phyloP scores from a whole-genome alignment of 2,888 invertebrate species.

The Desoria tigrina region DNA sequence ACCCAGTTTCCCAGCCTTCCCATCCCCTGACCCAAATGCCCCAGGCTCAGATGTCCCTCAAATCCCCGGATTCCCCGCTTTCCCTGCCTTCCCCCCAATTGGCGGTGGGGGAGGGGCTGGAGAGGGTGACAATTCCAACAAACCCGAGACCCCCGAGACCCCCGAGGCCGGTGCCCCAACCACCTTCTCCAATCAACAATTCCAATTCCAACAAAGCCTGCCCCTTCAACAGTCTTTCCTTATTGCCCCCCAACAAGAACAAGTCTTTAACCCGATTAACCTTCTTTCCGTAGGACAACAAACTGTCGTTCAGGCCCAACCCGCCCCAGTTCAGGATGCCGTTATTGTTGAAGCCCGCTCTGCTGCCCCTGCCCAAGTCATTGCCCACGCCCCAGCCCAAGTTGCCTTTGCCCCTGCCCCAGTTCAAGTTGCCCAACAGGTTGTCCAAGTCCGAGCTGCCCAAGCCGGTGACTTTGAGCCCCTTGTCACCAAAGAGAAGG shows the following conservation, averaged over 20 bases:
- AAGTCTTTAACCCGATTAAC: slow-evolving; percentile 19
- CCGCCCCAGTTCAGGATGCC: slow-evolving; percentile 25
- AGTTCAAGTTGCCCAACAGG: slow-evolving; percentile 17
- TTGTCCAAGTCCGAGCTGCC: slow-evolving; percentile 28
- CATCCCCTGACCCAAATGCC: slow-evolving; percentile 22
- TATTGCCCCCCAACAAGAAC: slow-evolving; percentile 13
- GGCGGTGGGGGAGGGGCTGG: no score
- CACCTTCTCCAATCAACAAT: neutral
- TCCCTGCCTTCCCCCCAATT: slow-evolving; percentile 12
- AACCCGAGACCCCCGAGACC: neutral
- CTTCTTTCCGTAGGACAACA: slow-evolving; percentile 15
- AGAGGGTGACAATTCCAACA: neutral
- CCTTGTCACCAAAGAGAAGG: slow-evolving; percentile 49
- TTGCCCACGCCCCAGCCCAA: slow-evolving; percentile 24
- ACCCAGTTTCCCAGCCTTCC: slow-evolving; percentile 7
- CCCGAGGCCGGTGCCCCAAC: no score
- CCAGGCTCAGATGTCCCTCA: slow-evolving; percentile 15
- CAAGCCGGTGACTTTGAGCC: slow-evolving; percentile 47
- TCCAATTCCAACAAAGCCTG: slow-evolving; percentile 1
- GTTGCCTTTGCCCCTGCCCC: slow-evolving; percentile 18
- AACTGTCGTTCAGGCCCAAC: slow-evolving; percentile 6
- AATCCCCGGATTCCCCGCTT: slow-evolving; percentile 8
- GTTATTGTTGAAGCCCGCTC: slow-evolving; percentile 33
- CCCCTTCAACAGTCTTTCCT: slow-evolving; percentile 8
- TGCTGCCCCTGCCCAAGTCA: slow-evolving; percentile 25